Base-by-base conservation (phyloP, 2,113 vertebrate genomes). In the Chroicocephalus ridibundus region DNA sequence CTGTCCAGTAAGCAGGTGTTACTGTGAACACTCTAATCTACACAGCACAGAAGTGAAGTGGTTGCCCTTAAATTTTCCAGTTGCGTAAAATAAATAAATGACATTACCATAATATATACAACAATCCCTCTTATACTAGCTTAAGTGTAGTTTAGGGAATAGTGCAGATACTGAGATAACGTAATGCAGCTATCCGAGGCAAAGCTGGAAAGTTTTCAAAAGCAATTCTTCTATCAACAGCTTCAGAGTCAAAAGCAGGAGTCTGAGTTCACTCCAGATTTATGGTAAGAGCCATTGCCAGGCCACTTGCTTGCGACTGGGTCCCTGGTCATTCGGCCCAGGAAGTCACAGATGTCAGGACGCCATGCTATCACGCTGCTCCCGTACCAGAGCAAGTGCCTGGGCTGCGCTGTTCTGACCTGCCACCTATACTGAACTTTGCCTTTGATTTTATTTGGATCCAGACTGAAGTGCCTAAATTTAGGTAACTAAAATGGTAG, bases 1-100 rank as follows among this genome's bases (percentile, higher is more conserved):
- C 94, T 95, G n/a, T 88, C 94, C 74, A 36, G 70, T 74, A 82
- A 85, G 94, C 94, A 97, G 97, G 91, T 97, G 94, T 97, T 97
- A 86, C 82, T 86, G 77, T 52, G 80, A 82, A 38, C 52, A 27
- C 69, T 89, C 77, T 71, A 51, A 88, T 89, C 86, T 93, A 62
- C 71, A 83, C 72, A 82, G 86, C 88, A 68, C 72, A 91, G 68
- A 66, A 89, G 58, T 86, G 88, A 90, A 94, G 71, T 64, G 58
- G 86, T 55, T 91, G 78, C 84, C 54, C 71, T 97, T 94, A 76
- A 91, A 90, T 91, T 91, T 96, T 97, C 89, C 86, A 94, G 89
- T 93, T 82, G 87, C 4, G 2, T 87, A 87, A 94, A 90, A 69
- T 72, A 93, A 96, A 97, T 85, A 94, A 94, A 94, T 95, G 93